Base-by-base conservation (phyloP, 2,113 vertebrate species). In the Callospermophilus lateralis region DNA sequence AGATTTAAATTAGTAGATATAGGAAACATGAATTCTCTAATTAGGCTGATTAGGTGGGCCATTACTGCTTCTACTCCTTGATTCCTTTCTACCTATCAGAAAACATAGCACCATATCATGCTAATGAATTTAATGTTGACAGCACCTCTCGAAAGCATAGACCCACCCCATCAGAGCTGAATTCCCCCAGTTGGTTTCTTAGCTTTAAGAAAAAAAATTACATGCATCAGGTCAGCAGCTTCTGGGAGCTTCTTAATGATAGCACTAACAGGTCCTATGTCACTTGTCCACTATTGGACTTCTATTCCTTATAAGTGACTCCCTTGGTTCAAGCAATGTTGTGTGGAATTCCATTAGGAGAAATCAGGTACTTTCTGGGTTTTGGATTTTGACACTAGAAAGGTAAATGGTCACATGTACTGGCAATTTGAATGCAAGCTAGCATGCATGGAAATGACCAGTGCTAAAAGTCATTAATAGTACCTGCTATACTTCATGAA, bases 341-440 rank as follows among this genome's bases (percentile, higher is more conserved):
- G 58, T 42, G 8, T 45, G 15, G 58, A 74, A 79, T 81, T 72
- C 24, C 42, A 81, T 72, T 86, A 92, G 19, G 16, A 67, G 89
- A 92, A 93, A 58, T 53, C 65, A 95, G 48, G 37, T 32, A 89
- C n/a, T 93, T 68, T 77, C 16, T 72, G 24, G 45, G 6, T 17
- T 15, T 74, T 28, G 81, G 51, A 85, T 10, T 73, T 28, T 55
- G 30, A 26, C 32, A 55, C 53, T 63, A 45, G 19, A 51, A 80
- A 93, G 42, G 67, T 53, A 92, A 70, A 95, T 30, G 68, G 7
- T 89, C 55, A 70, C 37, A 70, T 68, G 61, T 67, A 92, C 19
- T 28, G 45, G 70, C 28, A 83, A 42, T 88, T 63, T 95, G 53
- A 58, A 92, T 83, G 48, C 72, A 70, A 97, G 45, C 34, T 58